Evolutionary conservation across 2,888 invertebrate genomes (phyloP), one percentile per base, ranked within the genome.

Genomic region (Andrena minutula): DNA sequence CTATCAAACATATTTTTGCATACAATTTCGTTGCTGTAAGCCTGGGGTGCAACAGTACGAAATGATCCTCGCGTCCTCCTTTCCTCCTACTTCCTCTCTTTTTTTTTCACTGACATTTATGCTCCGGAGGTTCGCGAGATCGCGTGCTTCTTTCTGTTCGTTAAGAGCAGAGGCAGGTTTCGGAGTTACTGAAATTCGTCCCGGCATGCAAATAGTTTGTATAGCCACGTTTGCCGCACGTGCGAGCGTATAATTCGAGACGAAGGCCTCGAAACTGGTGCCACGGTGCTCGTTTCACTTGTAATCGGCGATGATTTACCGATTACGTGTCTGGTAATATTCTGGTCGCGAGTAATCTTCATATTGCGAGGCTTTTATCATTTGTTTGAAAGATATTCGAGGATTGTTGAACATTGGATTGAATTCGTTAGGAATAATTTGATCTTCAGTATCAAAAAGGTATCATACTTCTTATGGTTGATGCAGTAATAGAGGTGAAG

Each of bases 101-200:
- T 28, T 65, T 32, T 58, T 30, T 63, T 3, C 32, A 23, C 75
- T 78, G 76, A 82, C 75, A 85, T 86, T 84, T 86, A 81, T 86
- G 73, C 79, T 58, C n/a, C 28, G 47, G 51, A 60, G 61, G 66
- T 77, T 74, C 70, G 53, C 47, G 75, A 32, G 82, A n/a, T 87
- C 76, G 87, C 87, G 88, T 87, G 87, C 69, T 87, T 79, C 86
- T 84, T 87, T 86, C 79, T 71, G 83, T 70, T 82, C 61, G 73
- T 64, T 63, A 41, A 41, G 51, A 32, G 63, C 68, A 78, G n/a
- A 63, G 79, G 75, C 72, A 61, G 79, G 58, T 83, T 87, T 87
- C 72, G 72, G 81, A 86, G 76, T 72, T 61, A 61, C 56, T 80
- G 76, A 82, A 87, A 86, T 79, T 87, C 78, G 66, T 84, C 51